Evolutionary conservation across 2,113 vertebrate species (phyloP).

Genomic region (Aphelocoma coerulescens): DNA sequence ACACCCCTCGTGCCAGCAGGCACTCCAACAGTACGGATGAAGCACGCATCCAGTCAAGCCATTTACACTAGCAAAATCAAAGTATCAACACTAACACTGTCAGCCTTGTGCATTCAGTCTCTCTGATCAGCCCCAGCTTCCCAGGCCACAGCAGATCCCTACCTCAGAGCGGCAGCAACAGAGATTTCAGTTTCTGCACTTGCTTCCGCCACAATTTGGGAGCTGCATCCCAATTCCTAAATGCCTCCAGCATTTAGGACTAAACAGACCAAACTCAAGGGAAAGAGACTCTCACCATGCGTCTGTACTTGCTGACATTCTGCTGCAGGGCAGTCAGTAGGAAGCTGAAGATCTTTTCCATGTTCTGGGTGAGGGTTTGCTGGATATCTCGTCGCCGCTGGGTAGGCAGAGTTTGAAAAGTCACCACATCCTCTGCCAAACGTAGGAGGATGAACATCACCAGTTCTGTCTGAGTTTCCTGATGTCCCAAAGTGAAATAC

Average conservation of each 20-base stretch:
- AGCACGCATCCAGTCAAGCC: neutral
- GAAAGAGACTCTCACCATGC: conserved; percentile 65
- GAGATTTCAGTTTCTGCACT: neutral
- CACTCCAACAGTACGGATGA: neutral
- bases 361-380: conserved; percentile 94
- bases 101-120: neutral
- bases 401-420: conserved; percentile 90
- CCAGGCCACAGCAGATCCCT: neutral
- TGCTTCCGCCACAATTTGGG: neutral
- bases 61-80: neutral
- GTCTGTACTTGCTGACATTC: conserved; percentile 85
- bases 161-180: neutral
- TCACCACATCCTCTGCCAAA: conserved; percentile 95
- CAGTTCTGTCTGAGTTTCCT: conserved; percentile 96
- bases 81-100: neutral
- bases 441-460: conserved; percentile 96
- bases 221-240: neutral
- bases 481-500: conserved; percentile 26
- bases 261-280: neutral
- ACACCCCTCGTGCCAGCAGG: neutral
- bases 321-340: conserved; percentile 85
- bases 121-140: neutral
- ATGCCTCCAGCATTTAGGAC: neutral
- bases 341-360: conserved; percentile 93
- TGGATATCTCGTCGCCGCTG: conserved; percentile 96